Conservation (phyloP, 2,888 invertebrate genomes). For the Eupithecia subfuscata region DNA sequence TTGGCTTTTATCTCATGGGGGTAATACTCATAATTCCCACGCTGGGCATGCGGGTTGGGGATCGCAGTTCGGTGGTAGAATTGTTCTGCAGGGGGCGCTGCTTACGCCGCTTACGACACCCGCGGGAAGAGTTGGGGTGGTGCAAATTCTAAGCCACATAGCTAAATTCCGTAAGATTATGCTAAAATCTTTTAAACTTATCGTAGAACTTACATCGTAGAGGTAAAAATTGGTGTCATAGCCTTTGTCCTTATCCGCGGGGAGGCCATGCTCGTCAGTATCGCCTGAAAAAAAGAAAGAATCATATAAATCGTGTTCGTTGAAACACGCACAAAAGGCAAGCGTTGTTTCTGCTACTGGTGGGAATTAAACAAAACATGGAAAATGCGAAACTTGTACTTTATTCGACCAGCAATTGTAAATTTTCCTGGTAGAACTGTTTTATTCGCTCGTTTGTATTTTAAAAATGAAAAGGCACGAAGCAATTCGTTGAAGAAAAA, state of each 20-base stretch:
- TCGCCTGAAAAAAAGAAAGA: constrained; percentile 81
- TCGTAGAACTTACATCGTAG: constrained; percentile 86
- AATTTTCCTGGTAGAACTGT: neutral
- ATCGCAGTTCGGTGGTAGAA: no score
- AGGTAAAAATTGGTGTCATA: constrained; percentile 95
- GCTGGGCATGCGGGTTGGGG: no score
- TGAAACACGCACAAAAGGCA: neutral
- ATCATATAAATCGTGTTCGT: no score
- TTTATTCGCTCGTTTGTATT: neutral
- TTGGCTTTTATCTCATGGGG: no score
- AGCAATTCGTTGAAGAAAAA: constrained; percentile 13
- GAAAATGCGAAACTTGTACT: neutral
- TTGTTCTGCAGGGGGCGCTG: no score
- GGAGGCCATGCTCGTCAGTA: constrained; percentile 86
- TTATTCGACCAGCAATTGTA: neutral
- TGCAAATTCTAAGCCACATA: no score
- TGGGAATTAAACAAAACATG: neutral
- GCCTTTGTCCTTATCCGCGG: constrained; percentile 88
- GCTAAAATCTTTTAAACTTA: neutral
- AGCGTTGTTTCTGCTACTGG: neutral
- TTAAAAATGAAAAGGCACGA: constrained; percentile 22
- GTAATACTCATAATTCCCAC: no score
- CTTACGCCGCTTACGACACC: no score
- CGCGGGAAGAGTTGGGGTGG: no score
- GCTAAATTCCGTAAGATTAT: neutral